A percentile compares a stretch with the other conserved stretches of the same genome.
Evolutionary conservation across 1,140 invertebrate genomes (phyloP).

Genomic region (Drosophila kepulauana): DNA sequence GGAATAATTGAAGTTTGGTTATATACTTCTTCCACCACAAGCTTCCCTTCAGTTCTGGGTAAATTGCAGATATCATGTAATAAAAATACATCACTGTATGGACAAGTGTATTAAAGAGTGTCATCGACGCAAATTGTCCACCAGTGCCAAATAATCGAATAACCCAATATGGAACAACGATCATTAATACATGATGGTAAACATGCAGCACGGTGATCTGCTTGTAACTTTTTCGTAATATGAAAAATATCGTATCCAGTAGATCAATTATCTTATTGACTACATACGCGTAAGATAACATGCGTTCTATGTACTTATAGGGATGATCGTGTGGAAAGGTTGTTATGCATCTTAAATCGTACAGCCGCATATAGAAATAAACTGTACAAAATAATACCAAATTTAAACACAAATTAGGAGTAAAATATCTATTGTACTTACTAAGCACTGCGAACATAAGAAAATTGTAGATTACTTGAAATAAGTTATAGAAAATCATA

Average conservation of each 20-base stretch:
- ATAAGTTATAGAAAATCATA: too few relatives aligned
- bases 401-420: too few relatives aligned
- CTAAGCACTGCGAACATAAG: too few relatives aligned
- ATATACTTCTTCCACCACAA: conserved; percentile 53
- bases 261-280: conserved; percentile 36
- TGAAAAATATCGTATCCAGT: conserved; percentile 40
- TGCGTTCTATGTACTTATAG: conserved; percentile 3
- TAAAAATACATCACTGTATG: conserved; percentile 42
- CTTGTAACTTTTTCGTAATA: conserved; percentile 46
- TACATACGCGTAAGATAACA: background rate
- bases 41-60: conserved; percentile 2
- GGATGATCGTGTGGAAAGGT: conserved; percentile 16
- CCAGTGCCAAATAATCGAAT: conserved; percentile 9
- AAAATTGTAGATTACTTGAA: too few relatives aligned
- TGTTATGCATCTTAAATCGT: conserved; percentile 23
- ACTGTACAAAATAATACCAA: too few relatives aligned
- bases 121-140: conserved; percentile 17
- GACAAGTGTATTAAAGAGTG: conserved; percentile 22
- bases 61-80: conserved; percentile 30
- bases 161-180: conserved; percentile 1
- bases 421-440: too few relatives aligned
- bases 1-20: conserved; percentile 30
- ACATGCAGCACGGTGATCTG: conserved; percentile 45
- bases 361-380: background rate
- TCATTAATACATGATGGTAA: conserved; percentile 40